phyloP scores from a whole-genome alignment of 2,797 vertebrate species.

The Hippopotamyrus pictus region DNA sequence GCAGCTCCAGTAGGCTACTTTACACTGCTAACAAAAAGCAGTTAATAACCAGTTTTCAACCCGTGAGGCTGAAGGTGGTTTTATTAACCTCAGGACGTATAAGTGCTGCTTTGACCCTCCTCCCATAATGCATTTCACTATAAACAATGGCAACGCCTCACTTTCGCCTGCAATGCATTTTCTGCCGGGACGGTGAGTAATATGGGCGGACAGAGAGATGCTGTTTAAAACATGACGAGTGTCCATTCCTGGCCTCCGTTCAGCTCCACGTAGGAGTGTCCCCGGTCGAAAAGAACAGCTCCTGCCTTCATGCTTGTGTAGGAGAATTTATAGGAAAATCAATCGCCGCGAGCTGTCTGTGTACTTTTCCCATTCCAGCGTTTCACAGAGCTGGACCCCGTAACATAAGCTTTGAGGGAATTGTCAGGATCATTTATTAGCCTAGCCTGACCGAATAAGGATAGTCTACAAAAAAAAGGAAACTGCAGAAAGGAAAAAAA shows the following conservation, averaged over 20 bases:
- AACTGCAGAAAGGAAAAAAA: not conserved
- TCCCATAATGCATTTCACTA: not conserved
- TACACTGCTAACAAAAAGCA: not conserved
- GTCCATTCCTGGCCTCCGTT: conserved; percentile 28
- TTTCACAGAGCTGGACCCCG: conserved; percentile 40
- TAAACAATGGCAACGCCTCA: not conserved
- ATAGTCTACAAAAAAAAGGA: not conserved
- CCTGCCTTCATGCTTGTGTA: conserved; percentile 24
- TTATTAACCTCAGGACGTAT: not conserved
- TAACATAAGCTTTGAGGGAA: conserved; percentile 41
- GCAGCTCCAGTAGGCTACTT: not conserved
- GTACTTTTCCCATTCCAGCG: conserved; percentile 43
- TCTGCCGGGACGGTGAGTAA: conserved; percentile 11
- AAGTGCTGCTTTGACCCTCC: not conserved
- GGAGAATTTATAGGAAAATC: conserved; percentile 48
- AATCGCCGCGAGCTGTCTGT: conserved; percentile 41
- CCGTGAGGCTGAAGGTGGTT: not conserved
- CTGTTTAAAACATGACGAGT: not conserved
- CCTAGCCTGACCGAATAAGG: conserved; percentile 24
- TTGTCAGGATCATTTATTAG: conserved; percentile 39
- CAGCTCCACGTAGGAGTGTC: conserved; percentile 35
- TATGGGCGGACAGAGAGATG: conserved; percentile 13
- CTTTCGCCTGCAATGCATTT: not conserved
- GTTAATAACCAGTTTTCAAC: not conserved
- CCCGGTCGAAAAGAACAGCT: conserved; percentile 36